phyloP scores from a whole-genome alignment of 2,888 invertebrate genomes.

The Drosophila cyrtoloma region DNA sequence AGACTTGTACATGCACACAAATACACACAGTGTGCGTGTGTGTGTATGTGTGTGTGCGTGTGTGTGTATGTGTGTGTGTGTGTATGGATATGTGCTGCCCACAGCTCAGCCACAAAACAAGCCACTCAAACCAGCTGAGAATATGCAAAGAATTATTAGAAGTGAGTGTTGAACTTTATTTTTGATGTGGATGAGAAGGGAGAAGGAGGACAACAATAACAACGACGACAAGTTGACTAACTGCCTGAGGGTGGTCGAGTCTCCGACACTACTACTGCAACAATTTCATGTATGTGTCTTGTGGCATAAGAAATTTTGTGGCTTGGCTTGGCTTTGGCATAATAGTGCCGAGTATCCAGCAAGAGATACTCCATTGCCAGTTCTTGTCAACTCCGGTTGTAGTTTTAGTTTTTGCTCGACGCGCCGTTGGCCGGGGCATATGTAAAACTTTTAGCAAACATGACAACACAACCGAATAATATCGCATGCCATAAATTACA shows the following conservation, averaged over 20 bases:
- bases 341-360: slow-evolving; percentile 18
- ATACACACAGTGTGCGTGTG: background rate
- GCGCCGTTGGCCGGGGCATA: slow-evolving; percentile 50
- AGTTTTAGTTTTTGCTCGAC: slow-evolving; percentile 52
- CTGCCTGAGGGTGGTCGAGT: slow-evolving; percentile 31
- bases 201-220: background rate
- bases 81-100: background rate
- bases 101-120: slow-evolving; percentile 51
- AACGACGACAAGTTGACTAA: slow-evolving; percentile 60
- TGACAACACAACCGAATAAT: slow-evolving; percentile 75
- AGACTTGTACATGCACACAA: slow-evolving; percentile 46
- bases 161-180: slow-evolving; percentile 46
- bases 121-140: slow-evolving; percentile 58
- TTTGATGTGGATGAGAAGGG: slow-evolving; percentile 24
- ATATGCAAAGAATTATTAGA: slow-evolving; percentile 71
- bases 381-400: slow-evolving; percentile 35
- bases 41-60: background rate
- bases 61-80: background rate
- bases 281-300: slow-evolving; percentile 44
- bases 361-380: slow-evolving; percentile 39
- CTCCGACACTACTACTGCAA: slow-evolving; percentile 29
- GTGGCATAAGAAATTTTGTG: slow-evolving; percentile 56
- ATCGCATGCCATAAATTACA: slow-evolving; percentile 81
- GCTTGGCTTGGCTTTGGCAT: slow-evolving; percentile 31
- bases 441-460: slow-evolving; percentile 76